These are phyloP conservation scores for Streptopelia turtur DNA, from an alignment of 2,797 vertebrate species.

Conservation along the genomic window DNA sequence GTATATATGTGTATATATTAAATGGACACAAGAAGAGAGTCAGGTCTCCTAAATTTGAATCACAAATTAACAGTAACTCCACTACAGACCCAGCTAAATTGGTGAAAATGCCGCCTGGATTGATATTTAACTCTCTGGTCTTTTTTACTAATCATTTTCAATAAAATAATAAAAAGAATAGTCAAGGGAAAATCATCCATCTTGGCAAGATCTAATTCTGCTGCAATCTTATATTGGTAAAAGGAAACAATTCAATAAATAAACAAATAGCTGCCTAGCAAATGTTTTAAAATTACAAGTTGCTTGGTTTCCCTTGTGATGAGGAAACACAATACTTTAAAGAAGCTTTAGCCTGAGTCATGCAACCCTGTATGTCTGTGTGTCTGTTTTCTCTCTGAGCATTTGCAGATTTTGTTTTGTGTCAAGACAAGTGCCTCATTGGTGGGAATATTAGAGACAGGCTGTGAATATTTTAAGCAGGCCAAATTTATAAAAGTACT, in stretches of 20 bases:
- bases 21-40: not conserved
- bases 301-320: not conserved
- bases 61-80: not conserved
- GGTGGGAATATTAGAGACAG: not conserved
- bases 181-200: not conserved
- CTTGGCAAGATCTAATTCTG: not conserved
- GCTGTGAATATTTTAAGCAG: not conserved
- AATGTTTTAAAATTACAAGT: not conserved
- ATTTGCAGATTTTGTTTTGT: not conserved
- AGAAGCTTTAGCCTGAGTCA: not conserved
- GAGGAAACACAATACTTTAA: not conserved
- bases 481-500: not conserved
- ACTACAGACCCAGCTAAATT: not conserved
- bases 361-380: not conserved
- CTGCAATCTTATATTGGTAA: not conserved
- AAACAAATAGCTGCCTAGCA: not conserved
- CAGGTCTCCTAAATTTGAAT: not conserved
- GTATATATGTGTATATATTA: too few species aligned
- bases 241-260: not conserved
- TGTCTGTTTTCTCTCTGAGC: not conserved
- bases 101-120: not conserved
- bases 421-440: not conserved
- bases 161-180: not conserved
- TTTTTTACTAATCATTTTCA: not conserved
- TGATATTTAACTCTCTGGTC: not conserved